A percentile compares a stretch with the other conserved stretches of the same genome.
phyloP scores from a whole-genome alignment of 2,113 vertebrate species.

The Ophiodon elongatus region DNA sequence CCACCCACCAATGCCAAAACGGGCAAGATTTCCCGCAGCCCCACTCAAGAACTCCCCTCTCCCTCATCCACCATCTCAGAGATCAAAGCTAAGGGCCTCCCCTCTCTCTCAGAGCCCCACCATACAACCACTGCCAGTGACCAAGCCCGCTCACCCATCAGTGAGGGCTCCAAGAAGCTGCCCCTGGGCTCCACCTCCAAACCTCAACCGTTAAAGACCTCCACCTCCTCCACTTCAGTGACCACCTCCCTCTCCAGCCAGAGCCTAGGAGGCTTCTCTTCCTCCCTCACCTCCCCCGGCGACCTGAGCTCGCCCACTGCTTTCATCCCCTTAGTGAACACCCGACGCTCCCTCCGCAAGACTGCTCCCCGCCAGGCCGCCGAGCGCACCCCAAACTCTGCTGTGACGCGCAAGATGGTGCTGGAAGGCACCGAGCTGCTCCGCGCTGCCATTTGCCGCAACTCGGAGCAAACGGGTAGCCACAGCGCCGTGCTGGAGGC shows the following conservation, averaged over 20 bases:
- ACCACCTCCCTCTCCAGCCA: slow-evolving; percentile 68
- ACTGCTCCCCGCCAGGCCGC: slow-evolving; percentile 89
- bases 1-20: slow-evolving; percentile 86
- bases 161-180: slow-evolving; percentile 86
- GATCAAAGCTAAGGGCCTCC: slow-evolving; percentile 83
- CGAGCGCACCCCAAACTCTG: slow-evolving; percentile 89
- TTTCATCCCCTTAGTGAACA: slow-evolving; percentile 93
- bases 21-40: slow-evolving; percentile 85
- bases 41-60: slow-evolving; percentile 84
- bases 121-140: slow-evolving; percentile 80
- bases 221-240: slow-evolving; percentile 76
- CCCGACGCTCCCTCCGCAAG: slow-evolving; percentile 93
- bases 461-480: slow-evolving; percentile 95
- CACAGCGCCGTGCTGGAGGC: slow-evolving; percentile 95
- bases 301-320: slow-evolving; percentile 85
- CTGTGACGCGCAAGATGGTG: slow-evolving; percentile 93
- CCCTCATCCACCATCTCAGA: slow-evolving; percentile 60
- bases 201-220: slow-evolving; percentile 83
- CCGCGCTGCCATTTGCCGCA: slow-evolving; percentile 89
- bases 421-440: slow-evolving; percentile 91
- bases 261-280: slow-evolving; percentile 68
- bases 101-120: slow-evolving; percentile 79
- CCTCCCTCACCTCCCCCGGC: slow-evolving; percentile 59
- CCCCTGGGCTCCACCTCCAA: slow-evolving; percentile 86
- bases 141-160: slow-evolving; percentile 68